Conservation (phyloP, 2,888 invertebrate genomes). For the Ctena decussata region DNA sequence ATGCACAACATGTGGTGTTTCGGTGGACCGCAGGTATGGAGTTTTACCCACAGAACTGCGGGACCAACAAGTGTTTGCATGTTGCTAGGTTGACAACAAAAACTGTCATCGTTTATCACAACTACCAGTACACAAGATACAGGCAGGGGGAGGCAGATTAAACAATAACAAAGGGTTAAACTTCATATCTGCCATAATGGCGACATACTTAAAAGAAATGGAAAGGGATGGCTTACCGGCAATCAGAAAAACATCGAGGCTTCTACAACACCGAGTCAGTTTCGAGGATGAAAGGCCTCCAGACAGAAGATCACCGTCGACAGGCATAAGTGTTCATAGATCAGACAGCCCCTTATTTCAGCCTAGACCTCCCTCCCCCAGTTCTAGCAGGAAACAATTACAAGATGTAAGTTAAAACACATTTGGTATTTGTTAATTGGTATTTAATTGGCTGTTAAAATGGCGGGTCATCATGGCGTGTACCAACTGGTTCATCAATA, state of each 20-base stretch:
- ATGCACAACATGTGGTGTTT: background rate
- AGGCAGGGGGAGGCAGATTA: background rate
- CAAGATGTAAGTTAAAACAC: conserved; percentile 67
- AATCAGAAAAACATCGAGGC: conserved; percentile 36
- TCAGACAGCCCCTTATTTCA: conserved; percentile 55
- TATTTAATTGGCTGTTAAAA: conserved; percentile 23
- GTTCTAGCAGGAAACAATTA: conserved; percentile 50
- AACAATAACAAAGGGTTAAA: background rate
- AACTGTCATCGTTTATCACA: conserved; percentile 60
- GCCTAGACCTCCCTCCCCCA: conserved; percentile 72
- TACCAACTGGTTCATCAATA: no score
- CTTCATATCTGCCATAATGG: conserved; percentile 35
- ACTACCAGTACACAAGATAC: conserved; percentile 39
- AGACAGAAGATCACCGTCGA: conserved; percentile 52
- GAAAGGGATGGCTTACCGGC: conserved; percentile 58
- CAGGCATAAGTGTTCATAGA: conserved; percentile 23
- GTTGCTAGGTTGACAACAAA: conserved; percentile 66
- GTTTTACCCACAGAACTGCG: conserved; percentile 7
- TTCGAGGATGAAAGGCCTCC: conserved; percentile 59
- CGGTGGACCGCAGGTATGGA: background rate
- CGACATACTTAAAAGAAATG: conserved; percentile 51
- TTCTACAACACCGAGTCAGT: conserved; percentile 38
- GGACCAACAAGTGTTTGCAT: conserved; percentile 59
- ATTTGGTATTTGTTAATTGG: no score
- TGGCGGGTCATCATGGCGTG: no score